Conservation (phyloP, 2,113 vertebrate genomes). For the Lasiurus cinereus region DNA sequence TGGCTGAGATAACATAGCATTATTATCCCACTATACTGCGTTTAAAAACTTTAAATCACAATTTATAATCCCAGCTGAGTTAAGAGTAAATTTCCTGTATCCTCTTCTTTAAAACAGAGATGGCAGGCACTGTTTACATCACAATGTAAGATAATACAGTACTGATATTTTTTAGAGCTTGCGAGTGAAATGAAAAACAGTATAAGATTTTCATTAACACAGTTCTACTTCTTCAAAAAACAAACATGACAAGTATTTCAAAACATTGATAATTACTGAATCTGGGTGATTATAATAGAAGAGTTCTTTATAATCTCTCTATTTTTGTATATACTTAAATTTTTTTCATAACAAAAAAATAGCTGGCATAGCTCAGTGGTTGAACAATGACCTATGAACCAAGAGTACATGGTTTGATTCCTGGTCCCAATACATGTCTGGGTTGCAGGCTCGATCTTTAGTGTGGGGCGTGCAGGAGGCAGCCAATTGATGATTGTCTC, state of each 20-base stretch:
- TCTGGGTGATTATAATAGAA: not conserved
- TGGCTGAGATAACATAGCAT: not conserved
- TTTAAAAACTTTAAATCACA: constrained; percentile 36
- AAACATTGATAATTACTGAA: not conserved
- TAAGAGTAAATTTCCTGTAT: constrained; percentile 11
- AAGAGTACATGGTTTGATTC: too few species aligned
- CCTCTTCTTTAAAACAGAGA: constrained; percentile 15
- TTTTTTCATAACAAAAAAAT: constrained; percentile 20
- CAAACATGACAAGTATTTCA: not conserved
- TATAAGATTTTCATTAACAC: not conserved
- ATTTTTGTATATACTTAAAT: not conserved
- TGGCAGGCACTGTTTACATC: constrained; percentile 2
- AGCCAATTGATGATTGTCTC: too few species aligned
- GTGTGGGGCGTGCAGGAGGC: too few species aligned
- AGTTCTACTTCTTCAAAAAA: not conserved
- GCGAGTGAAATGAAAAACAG: not conserved
- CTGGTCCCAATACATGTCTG: too few species aligned
- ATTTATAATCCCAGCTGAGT: not conserved
- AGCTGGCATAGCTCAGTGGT: too few species aligned
- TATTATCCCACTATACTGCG: not conserved
- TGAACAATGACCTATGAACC: too few species aligned
- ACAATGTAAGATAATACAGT: not conserved
- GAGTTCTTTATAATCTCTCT: not conserved
- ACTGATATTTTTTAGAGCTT: not conserved
- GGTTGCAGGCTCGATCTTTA: too few species aligned